These are phyloP conservation scores for Watsonalla cultraria DNA, from an alignment of 2,888 invertebrate genomes.

Conservation along the genomic window DNA sequence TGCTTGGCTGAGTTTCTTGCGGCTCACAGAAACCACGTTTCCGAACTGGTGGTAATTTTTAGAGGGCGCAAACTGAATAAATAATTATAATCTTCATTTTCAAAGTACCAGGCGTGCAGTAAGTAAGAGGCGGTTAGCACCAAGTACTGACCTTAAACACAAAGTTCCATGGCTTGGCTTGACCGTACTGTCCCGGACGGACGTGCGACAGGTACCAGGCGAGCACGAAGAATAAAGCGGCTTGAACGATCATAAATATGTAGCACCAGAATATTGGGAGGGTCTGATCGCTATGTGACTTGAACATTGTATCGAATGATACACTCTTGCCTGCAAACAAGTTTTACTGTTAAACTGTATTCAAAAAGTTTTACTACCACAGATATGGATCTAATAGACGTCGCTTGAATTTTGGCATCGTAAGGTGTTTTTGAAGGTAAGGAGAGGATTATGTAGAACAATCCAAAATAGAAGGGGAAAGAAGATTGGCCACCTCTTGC, in stretches of 20 bases:
- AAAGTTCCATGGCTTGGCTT: slow-evolving; percentile 82
- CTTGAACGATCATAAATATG: slow-evolving; percentile 50
- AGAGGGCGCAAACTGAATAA: no score
- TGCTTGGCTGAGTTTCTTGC: no score
- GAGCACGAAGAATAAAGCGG: slow-evolving; percentile 18
- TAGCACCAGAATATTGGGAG: slow-evolving; percentile 17
- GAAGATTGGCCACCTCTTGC: no score
- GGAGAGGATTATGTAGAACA: no score
- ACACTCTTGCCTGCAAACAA: slow-evolving; percentile 29
- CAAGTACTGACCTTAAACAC: slow-evolving; percentile 71
- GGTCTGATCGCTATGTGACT: background rate
- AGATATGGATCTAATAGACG: no score
- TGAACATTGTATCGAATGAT: slow-evolving; percentile 22
- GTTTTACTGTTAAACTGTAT: background rate
- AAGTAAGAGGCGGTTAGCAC: background rate
- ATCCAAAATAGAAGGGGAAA: no score
- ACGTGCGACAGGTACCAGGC: slow-evolving; percentile 45
- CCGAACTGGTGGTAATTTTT: no score
- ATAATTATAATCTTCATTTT: background rate
- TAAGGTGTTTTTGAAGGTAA: no score
- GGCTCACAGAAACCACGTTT: no score
- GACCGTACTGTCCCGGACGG: slow-evolving; percentile 83
- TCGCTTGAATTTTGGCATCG: no score
- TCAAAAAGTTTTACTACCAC: background rate
- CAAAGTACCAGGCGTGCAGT: background rate